A percentile compares a stretch with the other conserved stretches of the same genome.
phyloP scores from a whole-genome alignment of 2,888 invertebrate species.

The Brachyptera risi region DNA sequence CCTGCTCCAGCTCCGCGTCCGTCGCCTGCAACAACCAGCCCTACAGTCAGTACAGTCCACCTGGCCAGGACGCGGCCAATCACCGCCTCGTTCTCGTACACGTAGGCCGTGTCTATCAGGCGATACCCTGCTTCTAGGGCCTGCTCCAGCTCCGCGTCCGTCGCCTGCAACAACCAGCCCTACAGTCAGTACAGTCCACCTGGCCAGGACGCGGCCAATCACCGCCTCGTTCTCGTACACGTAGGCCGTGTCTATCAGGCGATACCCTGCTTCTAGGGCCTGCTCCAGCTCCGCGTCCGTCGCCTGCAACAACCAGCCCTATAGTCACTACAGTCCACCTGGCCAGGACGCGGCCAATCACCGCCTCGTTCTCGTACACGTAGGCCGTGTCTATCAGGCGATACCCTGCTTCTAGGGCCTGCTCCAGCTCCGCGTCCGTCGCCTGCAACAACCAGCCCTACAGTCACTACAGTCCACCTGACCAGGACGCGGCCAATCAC shows the following conservation, averaged over 20 bases:
- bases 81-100: constrained; percentile 70
- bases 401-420: constrained; percentile 72
- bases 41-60: no score
- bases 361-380: constrained; percentile 71
- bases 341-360: constrained; percentile 69
- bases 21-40: constrained; percentile 38
- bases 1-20: constrained; percentile 58
- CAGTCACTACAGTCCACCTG: constrained; percentile 55
- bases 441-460: not conserved
- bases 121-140: constrained; percentile 76
- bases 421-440: constrained; percentile 54
- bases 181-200: no score
- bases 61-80: constrained; percentile 55
- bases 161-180: no score
- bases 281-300: constrained; percentile 55
- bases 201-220: constrained; percentile 69
- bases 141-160: constrained; percentile 55
- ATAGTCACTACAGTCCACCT: no score
- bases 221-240: constrained; percentile 72
- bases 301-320: not conserved
- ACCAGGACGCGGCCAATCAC: constrained; percentile 69
- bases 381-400: constrained; percentile 79
- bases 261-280: constrained; percentile 72
- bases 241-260: constrained; percentile 78
- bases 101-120: constrained; percentile 76